Evolutionary conservation across 2,797 vertebrate species (phyloP), one percentile per base, ranked within the genome.

Genomic region (Philypnodon macrostomus): DNA sequence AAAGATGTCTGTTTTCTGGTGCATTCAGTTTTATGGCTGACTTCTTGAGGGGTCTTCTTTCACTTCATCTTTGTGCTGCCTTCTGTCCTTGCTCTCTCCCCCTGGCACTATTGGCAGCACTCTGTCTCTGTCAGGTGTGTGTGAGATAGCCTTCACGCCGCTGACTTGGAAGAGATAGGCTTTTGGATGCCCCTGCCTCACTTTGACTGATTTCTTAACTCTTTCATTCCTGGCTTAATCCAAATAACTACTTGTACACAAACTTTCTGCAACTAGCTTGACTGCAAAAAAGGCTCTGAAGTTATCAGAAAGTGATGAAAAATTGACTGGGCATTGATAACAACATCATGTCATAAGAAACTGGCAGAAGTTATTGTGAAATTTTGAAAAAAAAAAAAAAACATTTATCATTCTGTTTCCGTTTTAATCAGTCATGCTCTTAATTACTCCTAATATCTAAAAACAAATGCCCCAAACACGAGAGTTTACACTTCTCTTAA

Each of bases 71-170:
- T 63, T 54, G 63, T 42, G 12, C 68, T 66, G 65, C 67, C 64
- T 75, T 65, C 65, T 27, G n/a, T 62, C 61, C 70, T 64, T 63
- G 45, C 46, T 70, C 40, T 55, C 63, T 79, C 69, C 79, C 77
- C 70, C 56, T 67, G 73, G 77, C 70, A 39, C 70, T 76, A 79
- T 79, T 79, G 77, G 69, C 70, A 82, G 70, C 75, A 70, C 73
- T 80, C 74, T 67, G 70, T 83, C 79, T 79, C 73, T 75, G 79
- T 86, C 81, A 78, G 73, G 81, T 81, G 75, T 74, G 55, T 75
- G 76, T 70, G 70, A 79, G 73, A 77, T 77, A 73, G 81, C 77
- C 74, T 76, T 84, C 72, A 77, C 64, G 54, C 73, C 72, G 69
- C 15, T 81, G 77, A 77, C 70, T 77, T 61, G 58, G 64, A 66